Percentiles rank a stretch among this genome's conserved stretches.
Conservation (phyloP, 2,113 vertebrate genomes). For the Bubo scandiacus region DNA sequence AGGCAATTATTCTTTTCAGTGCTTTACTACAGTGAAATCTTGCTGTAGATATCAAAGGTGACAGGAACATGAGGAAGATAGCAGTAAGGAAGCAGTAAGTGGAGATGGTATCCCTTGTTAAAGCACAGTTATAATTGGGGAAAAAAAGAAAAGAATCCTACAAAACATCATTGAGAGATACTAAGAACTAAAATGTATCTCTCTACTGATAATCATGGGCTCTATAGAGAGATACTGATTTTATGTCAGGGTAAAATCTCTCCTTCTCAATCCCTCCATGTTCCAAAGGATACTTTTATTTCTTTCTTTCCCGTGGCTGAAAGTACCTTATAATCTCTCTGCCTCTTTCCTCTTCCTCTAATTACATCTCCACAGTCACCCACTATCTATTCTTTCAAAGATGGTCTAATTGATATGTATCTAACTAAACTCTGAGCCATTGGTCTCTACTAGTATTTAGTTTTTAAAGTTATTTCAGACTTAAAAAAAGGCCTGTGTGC, state of each 20-base stretch:
- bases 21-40: not conserved
- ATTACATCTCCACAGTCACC: not conserved
- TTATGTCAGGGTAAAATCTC: not conserved
- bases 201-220: not conserved
- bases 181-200: not conserved
- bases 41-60: not conserved
- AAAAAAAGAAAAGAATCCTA: not conserved
- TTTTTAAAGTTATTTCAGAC: conserved; percentile 27
- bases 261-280: not conserved
- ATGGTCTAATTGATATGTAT: conserved; percentile 6
- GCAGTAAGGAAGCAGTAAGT: not conserved
- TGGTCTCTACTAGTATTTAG: not conserved
- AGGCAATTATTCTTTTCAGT: not conserved
- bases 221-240: not conserved
- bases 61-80: not conserved
- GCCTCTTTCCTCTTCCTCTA: not conserved
- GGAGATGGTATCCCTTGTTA: not conserved
- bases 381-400: not conserved
- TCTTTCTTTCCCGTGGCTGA: not conserved
- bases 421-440: conserved; percentile 20
- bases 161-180: not conserved
- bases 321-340: not conserved
- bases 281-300: not conserved
- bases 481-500: not conserved
- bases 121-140: not conserved